These are phyloP conservation scores for Andrena camellia DNA, from an alignment of 2,888 invertebrate species.

Conservation along the genomic window DNA sequence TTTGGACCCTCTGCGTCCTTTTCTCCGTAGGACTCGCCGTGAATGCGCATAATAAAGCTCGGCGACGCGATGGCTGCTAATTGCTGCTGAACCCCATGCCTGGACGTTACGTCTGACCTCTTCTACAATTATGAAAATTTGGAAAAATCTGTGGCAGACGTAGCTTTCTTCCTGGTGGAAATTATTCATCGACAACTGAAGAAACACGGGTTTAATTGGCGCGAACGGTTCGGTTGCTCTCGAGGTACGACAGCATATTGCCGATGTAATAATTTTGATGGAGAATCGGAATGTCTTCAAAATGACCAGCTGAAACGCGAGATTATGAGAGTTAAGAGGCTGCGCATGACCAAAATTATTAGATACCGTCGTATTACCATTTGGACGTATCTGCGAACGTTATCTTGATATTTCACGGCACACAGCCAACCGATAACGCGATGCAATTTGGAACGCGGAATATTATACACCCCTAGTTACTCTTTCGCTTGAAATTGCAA, in stretches of 20 bases:
- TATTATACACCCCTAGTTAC: constrained; percentile 29
- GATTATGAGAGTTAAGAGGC: constrained; percentile 19
- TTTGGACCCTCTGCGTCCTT: constrained; percentile 22
- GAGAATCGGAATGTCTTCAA: neutral
- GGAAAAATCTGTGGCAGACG: no score
- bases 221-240: no score
- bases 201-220: no score
- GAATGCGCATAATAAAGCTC: constrained; percentile 21
- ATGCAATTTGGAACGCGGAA: constrained; percentile 59
- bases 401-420: constrained; percentile 53
- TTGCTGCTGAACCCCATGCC: constrained; percentile 27
- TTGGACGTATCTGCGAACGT: constrained; percentile 27
- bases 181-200: no score
- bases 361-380: constrained; percentile 27
- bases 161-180: no score
- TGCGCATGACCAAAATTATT: constrained; percentile 37
- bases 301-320: constrained; percentile 3
- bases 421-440: constrained; percentile 59
- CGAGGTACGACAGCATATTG: no score
- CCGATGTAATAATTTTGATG: neutral
- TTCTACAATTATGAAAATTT: constrained; percentile 1
- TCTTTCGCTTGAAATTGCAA: constrained; percentile 4
- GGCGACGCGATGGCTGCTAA: constrained; percentile 25
- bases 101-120: neutral
- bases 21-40: constrained; percentile 23